Evolutionary conservation across 1,140 invertebrate genomes (phyloP).

Genomic region (Cecropterus lyciades): DNA sequence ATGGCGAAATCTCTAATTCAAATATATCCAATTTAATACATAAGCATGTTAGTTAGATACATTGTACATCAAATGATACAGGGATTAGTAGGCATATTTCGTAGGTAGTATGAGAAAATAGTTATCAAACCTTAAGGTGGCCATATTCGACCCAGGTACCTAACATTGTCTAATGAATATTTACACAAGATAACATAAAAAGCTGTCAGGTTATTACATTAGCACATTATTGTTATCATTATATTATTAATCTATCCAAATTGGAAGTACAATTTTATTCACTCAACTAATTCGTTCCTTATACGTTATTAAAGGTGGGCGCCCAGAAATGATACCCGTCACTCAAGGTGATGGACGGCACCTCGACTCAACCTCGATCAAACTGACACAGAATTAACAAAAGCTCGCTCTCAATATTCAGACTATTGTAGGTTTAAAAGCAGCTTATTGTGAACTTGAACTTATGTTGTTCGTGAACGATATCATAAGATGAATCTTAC

Average conservation of each 20-base stretch:
- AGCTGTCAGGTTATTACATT: too few species aligned
- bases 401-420: conserved; percentile 20
- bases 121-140: too few species aligned
- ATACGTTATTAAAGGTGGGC: conserved; percentile 7
- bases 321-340: conserved; percentile 51
- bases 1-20: too few species aligned
- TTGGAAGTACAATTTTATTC: background rate
- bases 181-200: too few species aligned
- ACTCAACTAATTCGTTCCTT: background rate
- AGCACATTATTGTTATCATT: background rate
- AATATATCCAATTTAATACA: too few species aligned
- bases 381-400: conserved; percentile 2
- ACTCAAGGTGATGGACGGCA: conserved; percentile 55
- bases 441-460: background rate
- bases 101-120: too few species aligned
- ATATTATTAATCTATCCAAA: background rate
- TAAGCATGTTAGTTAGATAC: too few species aligned
- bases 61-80: too few species aligned
- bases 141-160: too few species aligned
- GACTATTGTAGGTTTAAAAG: background rate
- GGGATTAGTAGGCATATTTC: too few species aligned
- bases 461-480: background rate
- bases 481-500: too few species aligned
- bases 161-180: too few species aligned
- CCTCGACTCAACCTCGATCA: conserved; percentile 40